Evolutionary conservation across 2,888 invertebrate species (phyloP).

Genomic region (Tenthredo livida): DNA sequence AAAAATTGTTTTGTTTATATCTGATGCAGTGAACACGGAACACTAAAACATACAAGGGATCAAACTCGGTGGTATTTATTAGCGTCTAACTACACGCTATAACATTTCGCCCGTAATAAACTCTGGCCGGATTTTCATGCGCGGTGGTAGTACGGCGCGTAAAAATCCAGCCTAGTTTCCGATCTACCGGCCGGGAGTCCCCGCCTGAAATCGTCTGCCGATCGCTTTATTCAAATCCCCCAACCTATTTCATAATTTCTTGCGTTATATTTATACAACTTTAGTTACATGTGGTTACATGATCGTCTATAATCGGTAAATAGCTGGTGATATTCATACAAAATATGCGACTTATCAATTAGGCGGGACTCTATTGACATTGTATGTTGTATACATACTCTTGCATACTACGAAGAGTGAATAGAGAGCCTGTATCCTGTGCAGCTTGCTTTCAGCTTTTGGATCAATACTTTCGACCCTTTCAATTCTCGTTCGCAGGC

Average conservation of each 20-base stretch:
- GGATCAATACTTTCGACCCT: slow-evolving; percentile 48
- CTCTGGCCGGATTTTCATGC: no score
- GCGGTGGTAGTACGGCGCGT: no score
- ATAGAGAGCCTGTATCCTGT: neutral
- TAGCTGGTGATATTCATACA: neutral
- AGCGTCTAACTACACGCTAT: neutral
- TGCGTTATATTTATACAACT: neutral
- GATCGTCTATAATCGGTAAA: neutral
- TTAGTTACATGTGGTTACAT: slow-evolving; percentile 7
- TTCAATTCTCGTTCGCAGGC: slow-evolving; percentile 24
- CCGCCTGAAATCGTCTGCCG: slow-evolving; percentile 1
- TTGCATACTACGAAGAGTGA: neutral
- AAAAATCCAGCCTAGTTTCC: no score
- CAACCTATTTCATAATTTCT: neutral
- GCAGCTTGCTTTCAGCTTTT: neutral
- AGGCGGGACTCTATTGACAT: neutral
- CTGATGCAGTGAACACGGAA: neutral
- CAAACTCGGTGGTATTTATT: neutral
- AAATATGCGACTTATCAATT: neutral
- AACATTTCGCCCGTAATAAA: neutral
- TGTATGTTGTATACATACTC: no score
- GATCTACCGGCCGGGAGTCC: slow-evolving; percentile 16
- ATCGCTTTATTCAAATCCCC: neutral
- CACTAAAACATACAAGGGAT: neutral
- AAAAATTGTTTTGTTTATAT: slow-evolving; percentile 47